Evolutionary conservation across 2,113 vertebrate species (phyloP), one percentile per base, ranked within the genome.

Genomic region (Psophia crepitans): DNA sequence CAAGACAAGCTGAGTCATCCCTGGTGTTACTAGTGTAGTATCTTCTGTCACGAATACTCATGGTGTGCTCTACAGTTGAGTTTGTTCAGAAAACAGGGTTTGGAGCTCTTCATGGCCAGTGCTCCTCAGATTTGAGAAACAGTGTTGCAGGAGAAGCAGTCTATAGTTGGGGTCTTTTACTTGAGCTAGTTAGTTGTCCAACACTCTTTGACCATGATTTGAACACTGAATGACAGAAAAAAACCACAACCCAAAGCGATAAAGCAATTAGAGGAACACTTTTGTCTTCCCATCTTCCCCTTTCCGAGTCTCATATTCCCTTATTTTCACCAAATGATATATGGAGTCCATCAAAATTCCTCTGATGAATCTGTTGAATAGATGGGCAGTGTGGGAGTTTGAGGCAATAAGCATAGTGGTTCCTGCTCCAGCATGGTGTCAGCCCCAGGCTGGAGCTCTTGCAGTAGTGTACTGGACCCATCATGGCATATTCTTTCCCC

Each of bases 401-500:
- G 63, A 80, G 30, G 33, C 4, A 17, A 7, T 28, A 1, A 56
- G 33, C 22, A 24, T 0, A 9, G 43, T 5, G 26, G 9, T 11
- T 82, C 3, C 48, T 86, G 51, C 26, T 75, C 23, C 76, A 75
- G 0, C 23, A 48, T 5, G 9, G 1, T n/a, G 46, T 35, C n/a
- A 57, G 35, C 17, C 14, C 3, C 17, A 51, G 41, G 33, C 56
- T 87, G 78, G 48, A 41, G 39, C 19, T 66, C 71, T 60, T 46
- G 1, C 43, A 49, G 43, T 0, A 12, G 4, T 2, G 4, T 13
- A 3, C 32, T 53, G 68, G 21, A 15, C 18, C n/a, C 43, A 27
- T 2, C 12, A 51, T 9, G 57, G 16, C 48, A 12, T 35, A 8
- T 53, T 26, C 24, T 54, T 35, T 56, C 14, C 48, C n/a, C 39